Conservation (phyloP, 2,113 vertebrate species). For the Rynchops niger region DNA sequence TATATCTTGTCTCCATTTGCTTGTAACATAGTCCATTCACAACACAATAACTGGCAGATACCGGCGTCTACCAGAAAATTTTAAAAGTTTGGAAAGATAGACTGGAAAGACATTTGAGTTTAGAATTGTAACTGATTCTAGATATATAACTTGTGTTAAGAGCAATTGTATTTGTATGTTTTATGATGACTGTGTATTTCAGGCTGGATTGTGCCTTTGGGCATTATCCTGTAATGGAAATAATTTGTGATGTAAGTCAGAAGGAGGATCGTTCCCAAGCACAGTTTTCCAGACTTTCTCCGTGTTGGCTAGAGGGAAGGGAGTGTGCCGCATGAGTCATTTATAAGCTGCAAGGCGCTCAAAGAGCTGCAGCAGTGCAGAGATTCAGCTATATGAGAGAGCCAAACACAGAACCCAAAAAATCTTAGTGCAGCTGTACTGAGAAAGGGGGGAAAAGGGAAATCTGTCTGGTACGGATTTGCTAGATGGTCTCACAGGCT, state of each 20-base stretch:
- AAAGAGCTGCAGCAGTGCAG: background rate
- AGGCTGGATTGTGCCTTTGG: background rate
- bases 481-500: background rate
- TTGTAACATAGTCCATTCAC: background rate
- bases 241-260: background rate
- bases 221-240: background rate
- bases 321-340: background rate
- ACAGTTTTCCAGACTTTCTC: background rate
- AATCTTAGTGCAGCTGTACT: background rate
- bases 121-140: background rate
- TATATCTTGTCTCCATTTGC: background rate
- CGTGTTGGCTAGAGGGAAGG: background rate
- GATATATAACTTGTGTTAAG: background rate
- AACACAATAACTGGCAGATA: background rate
- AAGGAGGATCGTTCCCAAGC: background rate
- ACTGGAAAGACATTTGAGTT: background rate
- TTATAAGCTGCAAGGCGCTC: background rate
- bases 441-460: background rate
- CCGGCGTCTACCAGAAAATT: background rate
- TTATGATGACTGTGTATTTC: background rate
- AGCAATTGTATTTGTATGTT: background rate
- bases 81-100: background rate
- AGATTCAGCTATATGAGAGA: background rate
- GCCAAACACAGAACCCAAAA: background rate
- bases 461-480: background rate